Evolutionary conservation across 64 coral and sea anemone species (phyloP).

Genomic region (Pachyseris speciosa): DNA sequence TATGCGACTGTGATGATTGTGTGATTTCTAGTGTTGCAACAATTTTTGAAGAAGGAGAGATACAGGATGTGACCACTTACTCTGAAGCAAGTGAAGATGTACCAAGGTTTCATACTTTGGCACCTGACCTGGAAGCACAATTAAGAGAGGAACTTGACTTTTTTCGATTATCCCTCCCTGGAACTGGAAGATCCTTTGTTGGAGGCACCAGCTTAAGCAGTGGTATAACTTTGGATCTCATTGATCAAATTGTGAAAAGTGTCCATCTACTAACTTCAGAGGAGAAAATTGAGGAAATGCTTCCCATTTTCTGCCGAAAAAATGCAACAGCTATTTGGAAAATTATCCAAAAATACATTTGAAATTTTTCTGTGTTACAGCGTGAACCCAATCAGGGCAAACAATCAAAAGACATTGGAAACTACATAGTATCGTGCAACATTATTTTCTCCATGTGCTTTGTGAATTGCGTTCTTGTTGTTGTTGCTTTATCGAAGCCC

Average conservation of each 20-base stretch:
- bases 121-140: not conserved
- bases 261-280: conserved; percentile 32
- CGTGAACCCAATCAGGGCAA: not conserved
- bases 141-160: conserved; percentile 5
- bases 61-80: not conserved
- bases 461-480: no score
- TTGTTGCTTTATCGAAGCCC: no score
- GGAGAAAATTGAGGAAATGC: conserved; percentile 26
- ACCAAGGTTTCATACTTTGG: not conserved
- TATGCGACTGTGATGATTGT: conserved; percentile 61
- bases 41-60: not conserved
- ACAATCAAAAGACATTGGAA: no score
- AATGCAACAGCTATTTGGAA: conserved; percentile 50
- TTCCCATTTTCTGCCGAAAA: conserved; percentile 63
- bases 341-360: conserved; percentile 54
- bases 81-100: not conserved
- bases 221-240: conserved; percentile 55
- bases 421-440: no score
- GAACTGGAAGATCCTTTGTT: conserved; percentile 57
- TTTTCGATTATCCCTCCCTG: conserved; percentile 13
- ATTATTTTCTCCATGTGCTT: no score
- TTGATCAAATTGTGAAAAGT: conserved; percentile 47
- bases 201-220: conserved; percentile 41
- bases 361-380: not conserved
- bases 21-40: conserved; percentile 10